Conservation (phyloP, 2,888 invertebrate genomes). For the Acanthoscelides obtectus region DNA sequence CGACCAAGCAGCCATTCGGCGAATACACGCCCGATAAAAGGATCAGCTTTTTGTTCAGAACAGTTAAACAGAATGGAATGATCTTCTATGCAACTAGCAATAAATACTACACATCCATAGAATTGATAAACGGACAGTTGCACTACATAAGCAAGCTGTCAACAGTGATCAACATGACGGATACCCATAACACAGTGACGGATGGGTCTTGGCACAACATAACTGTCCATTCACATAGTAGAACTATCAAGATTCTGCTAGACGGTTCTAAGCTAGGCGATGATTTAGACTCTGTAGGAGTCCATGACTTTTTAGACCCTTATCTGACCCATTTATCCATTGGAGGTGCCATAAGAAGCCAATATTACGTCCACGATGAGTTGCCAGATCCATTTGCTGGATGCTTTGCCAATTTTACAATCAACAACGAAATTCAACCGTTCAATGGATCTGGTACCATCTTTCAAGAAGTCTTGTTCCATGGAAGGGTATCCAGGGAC, state of each 20-base stretch:
- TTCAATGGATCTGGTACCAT: slow-evolving; percentile 84
- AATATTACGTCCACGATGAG: slow-evolving; percentile 52
- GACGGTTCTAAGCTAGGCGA: slow-evolving; percentile 71
- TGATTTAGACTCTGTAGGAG: slow-evolving; percentile 78
- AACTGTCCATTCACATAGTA: slow-evolving; percentile 65
- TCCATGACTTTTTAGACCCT: slow-evolving; percentile 89
- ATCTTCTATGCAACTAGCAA: slow-evolving; percentile 84
- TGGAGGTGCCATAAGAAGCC: slow-evolving; percentile 68
- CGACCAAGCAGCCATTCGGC: slow-evolving; percentile 11
- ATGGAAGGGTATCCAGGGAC: slow-evolving; percentile 70
- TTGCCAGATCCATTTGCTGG: slow-evolving; percentile 71
- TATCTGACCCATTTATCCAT: slow-evolving; percentile 76
- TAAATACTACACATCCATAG: slow-evolving; percentile 79
- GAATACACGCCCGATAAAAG: slow-evolving; percentile 58
- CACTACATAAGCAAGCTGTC: slow-evolving; percentile 77
- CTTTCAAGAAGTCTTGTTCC: slow-evolving; percentile 63
- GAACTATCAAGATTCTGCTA: slow-evolving; percentile 67
- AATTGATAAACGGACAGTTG: slow-evolving; percentile 71
- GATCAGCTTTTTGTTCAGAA: slow-evolving; percentile 76
- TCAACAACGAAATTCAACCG: slow-evolving; percentile 86
- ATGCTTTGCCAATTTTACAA: slow-evolving; percentile 82
- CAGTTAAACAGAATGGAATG: slow-evolving; percentile 71
- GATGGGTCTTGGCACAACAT: slow-evolving; percentile 91
- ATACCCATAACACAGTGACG: slow-evolving; percentile 58
- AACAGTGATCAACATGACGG: slow-evolving; percentile 77